These are phyloP conservation scores for Oryzias dopingdopingensis DNA, from an alignment of 2,797 vertebrate genomes.

Conservation along the genomic window DNA sequence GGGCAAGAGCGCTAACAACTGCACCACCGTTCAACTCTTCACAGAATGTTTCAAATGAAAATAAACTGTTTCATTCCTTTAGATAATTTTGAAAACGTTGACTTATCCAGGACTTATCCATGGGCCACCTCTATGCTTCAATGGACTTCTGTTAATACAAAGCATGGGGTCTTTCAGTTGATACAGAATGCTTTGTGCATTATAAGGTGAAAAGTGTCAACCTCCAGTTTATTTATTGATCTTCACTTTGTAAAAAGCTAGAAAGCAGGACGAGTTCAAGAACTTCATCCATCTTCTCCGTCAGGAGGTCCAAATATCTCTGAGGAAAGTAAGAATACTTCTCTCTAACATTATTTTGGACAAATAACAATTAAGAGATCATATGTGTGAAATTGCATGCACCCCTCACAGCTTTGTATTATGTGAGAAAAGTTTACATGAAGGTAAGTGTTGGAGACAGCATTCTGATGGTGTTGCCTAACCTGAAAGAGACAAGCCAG, in stretches of 20 bases:
- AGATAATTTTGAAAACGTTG: constrained; percentile 14
- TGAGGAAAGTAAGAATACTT: too few species aligned
- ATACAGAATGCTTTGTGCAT: neutral
- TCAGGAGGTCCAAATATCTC: too few species aligned
- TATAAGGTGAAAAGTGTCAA: neutral
- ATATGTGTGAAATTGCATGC: neutral
- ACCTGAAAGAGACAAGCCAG: neutral
- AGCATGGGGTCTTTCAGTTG: neutral
- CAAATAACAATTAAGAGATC: neutral
- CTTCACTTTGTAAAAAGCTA: neutral
- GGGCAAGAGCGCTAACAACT: constrained; percentile 5
- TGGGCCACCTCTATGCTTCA: neutral
- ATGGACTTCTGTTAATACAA: too few species aligned
- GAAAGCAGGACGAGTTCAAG: neutral
- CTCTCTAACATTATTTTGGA: too few species aligned
- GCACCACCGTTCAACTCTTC: constrained; percentile 6
- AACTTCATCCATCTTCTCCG: neutral
- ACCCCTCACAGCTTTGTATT: neutral
- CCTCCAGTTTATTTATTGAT: neutral
- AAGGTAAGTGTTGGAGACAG: neutral
- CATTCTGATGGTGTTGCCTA: neutral
- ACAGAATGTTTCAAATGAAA: neutral
- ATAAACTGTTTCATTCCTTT: constrained; percentile 13
- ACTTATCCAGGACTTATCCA: neutral
- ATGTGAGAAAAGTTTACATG: neutral